Evolutionary conservation across 2,113 vertebrate species (phyloP).

Genomic region (Ardeotis arabs): DNA sequence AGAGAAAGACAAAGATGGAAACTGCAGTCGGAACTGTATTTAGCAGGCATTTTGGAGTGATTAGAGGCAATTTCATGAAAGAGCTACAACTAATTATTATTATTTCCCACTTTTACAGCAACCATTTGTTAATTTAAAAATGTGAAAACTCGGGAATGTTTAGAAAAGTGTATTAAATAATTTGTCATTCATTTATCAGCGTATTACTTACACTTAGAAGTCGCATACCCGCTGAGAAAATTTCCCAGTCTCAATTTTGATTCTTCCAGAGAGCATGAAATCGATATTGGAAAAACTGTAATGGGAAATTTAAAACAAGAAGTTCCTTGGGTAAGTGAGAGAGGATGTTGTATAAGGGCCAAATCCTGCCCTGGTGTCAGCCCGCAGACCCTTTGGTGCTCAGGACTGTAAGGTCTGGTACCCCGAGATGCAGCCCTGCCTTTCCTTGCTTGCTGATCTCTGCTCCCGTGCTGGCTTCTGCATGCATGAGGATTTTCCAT

Average conservation of each 20-base stretch:
- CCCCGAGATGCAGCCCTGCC: background rate
- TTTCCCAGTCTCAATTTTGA: background rate
- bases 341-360: background rate
- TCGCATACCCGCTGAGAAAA: background rate
- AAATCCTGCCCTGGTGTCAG: background rate
- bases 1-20: background rate
- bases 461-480: background rate
- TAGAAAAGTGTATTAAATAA: background rate
- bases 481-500: background rate
- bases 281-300: background rate
- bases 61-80: background rate
- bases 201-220: background rate
- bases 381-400: background rate
- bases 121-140: constrained; percentile 6
- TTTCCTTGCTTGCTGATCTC: background rate
- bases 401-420: background rate
- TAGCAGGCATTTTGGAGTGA: background rate
- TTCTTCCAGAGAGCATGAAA: background rate
- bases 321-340: background rate
- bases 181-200: background rate
- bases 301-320: background rate
- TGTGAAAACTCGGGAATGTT: background rate
- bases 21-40: background rate
- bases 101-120: background rate
- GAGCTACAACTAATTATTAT: background rate